These are phyloP conservation scores for Antheraea yamamai DNA, from an alignment of 2,888 invertebrate genomes.

Conservation along the genomic window DNA sequence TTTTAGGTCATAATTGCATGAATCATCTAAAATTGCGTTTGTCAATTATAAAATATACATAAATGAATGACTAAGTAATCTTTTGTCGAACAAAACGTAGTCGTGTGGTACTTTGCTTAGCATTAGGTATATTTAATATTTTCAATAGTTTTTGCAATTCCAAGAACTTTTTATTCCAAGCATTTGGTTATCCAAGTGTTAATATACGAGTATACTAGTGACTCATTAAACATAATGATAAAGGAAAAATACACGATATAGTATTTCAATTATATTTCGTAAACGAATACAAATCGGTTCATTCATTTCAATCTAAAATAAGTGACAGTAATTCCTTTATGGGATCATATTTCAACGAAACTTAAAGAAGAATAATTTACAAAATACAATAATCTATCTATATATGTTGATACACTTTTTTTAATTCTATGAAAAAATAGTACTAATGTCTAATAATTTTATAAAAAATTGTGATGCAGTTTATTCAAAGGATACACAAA, in stretches of 20 bases:
- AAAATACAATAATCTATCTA: no score
- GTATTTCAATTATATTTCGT: neutral
- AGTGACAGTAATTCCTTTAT: neutral
- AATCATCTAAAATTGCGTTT: neutral
- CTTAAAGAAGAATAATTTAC: no score
- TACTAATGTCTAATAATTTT: no score
- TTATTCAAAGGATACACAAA: neutral
- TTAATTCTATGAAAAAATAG: no score
- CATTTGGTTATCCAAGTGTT: slow-evolving; percentile 6
- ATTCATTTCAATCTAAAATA: neutral
- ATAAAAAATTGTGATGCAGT: neutral
- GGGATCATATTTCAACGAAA: neutral
- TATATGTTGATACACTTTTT: no score
- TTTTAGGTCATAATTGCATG: neutral
- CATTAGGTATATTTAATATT: neutral
- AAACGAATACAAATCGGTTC: no score
- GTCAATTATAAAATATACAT: slow-evolving; percentile 14
- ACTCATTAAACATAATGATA: neutral
- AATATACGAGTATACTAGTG: neutral
- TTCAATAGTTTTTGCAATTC: neutral
- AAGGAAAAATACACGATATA: slow-evolving; percentile 2
- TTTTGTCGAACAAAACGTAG: neutral
- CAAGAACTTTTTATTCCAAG: neutral
- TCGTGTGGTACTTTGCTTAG: neutral
- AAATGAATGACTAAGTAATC: neutral